Evolutionary conservation across 2,888 invertebrate species (phyloP), one percentile per base, ranked within the genome.

Genomic region (Entomobrya proxima): DNA sequence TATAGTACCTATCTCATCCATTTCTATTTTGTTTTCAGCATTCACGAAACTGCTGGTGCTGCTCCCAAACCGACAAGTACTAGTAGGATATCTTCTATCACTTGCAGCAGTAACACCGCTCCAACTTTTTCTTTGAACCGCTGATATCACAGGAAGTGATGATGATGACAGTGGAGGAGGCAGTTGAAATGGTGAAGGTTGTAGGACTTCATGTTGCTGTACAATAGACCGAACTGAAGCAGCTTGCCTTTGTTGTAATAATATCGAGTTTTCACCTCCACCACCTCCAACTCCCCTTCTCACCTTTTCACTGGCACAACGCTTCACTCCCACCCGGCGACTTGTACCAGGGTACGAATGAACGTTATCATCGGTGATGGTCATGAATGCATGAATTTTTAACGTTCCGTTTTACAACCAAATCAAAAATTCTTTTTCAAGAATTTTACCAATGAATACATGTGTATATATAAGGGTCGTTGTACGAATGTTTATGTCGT

Each of bases 1-100:
- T 58, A 85, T 77, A 40, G 47, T n/a, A 47, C 79, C 85, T 37
- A 79, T 74, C 27, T 85, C 85, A 69, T 85, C 85, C 85, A 85
- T 85, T 79, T 72, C 40, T 30, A 61, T 27, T 52, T 74, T 74
- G n/a, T 44, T 44, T 58, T 40, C 37, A 52, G 69, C 55, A 52
- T 80, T 69, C 72, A 35, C 52, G 58, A 81, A 40, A 74, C 74
- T 74, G 69, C 72, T 74, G 37, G 47, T 47, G 40, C 67, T 81
- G 47, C 50, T 72, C n/a, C 80, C 80, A 52, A 55, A 61, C 27
- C 55, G 61, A 52, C 72, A 52, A 37, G 69, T 52, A 55, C 37
- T 69, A 2, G 79, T 58, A 27, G 76, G 76, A 15, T 76, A 58
- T 76, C 58, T 55, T 58, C 76, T 58, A 76, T 76, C 52, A 69